phyloP scores from a whole-genome alignment of 2,113 vertebrate species.

The Pituophis catenifer region DNA sequence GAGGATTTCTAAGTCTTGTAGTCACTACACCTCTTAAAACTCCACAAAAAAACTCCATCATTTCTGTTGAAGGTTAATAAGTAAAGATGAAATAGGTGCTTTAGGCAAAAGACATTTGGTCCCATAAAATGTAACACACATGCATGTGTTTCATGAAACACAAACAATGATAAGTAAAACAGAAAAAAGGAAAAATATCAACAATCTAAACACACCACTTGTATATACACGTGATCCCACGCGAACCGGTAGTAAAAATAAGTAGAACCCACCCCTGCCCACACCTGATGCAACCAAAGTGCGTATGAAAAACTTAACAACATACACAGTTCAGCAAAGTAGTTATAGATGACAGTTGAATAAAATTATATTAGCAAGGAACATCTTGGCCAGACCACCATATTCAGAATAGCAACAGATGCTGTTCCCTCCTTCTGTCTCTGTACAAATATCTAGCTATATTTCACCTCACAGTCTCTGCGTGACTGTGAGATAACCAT shows the following conservation, averaged over 20 bases:
- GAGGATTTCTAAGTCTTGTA: neutral
- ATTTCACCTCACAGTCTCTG: slow-evolving; percentile 14
- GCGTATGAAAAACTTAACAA: neutral
- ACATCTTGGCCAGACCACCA: neutral
- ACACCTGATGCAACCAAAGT: neutral
- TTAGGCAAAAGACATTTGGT: neutral
- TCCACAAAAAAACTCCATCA: neutral
- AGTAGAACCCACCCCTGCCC: neutral
- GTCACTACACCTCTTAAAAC: neutral
- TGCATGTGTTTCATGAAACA: neutral
- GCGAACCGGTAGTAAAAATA: too few species aligned
- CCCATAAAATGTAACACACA: neutral
- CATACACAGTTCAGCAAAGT: neutral
- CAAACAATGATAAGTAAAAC: neutral
- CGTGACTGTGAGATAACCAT: neutral
- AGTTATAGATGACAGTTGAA: neutral
- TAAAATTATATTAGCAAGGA: neutral
- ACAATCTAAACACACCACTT: neutral
- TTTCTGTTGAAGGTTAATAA: neutral
- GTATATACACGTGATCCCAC: neutral
- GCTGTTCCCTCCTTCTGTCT: neutral
- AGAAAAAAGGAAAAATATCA: neutral
- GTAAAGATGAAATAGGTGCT: neutral
- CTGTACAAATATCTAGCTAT: neutral
- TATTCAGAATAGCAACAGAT: neutral